These are phyloP conservation scores for Napeogenes inachia DNA, from an alignment of 2,888 invertebrate genomes.

Conservation along the genomic window DNA sequence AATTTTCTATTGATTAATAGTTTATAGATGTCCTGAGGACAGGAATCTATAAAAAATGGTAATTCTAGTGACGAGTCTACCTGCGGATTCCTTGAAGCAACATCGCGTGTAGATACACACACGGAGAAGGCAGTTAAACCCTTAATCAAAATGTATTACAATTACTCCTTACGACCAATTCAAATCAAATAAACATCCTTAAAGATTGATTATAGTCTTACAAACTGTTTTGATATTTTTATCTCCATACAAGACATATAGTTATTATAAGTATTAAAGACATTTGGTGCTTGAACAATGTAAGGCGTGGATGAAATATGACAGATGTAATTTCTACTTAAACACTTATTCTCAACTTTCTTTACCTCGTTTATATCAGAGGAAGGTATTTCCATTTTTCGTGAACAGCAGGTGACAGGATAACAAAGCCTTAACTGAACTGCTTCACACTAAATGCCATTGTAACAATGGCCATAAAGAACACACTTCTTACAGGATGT, in stretches of 20 bases:
- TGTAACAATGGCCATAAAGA: slow-evolving; percentile 66
- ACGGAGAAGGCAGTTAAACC: slow-evolving; percentile 17
- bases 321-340: no score
- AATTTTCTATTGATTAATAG: no score
- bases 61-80: slow-evolving; percentile 39
- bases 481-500: slow-evolving; percentile 60
- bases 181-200: not conserved
- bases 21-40: not conserved
- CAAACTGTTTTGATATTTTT: not conserved
- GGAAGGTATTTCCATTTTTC: slow-evolving; percentile 20
- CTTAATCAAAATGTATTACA: slow-evolving; percentile 22
- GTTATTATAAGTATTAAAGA: no score
- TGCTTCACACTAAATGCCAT: slow-evolving; percentile 55
- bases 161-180: slow-evolving; percentile 16
- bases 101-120: slow-evolving; percentile 51
- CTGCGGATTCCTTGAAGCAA: slow-evolving; percentile 66
- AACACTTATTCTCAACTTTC: slow-evolving; percentile 23
- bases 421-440: slow-evolving; percentile 62
- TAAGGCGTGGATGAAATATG: no score
- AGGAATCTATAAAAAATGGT: slow-evolving; percentile 18
- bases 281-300: no score
- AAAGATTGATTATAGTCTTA: slow-evolving; percentile 2
- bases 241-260: no score
- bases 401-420: slow-evolving; percentile 50
- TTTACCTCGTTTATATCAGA: slow-evolving; percentile 25